Conservation (phyloP, 2,888 invertebrate species). For the Bimastos eiseni region DNA sequence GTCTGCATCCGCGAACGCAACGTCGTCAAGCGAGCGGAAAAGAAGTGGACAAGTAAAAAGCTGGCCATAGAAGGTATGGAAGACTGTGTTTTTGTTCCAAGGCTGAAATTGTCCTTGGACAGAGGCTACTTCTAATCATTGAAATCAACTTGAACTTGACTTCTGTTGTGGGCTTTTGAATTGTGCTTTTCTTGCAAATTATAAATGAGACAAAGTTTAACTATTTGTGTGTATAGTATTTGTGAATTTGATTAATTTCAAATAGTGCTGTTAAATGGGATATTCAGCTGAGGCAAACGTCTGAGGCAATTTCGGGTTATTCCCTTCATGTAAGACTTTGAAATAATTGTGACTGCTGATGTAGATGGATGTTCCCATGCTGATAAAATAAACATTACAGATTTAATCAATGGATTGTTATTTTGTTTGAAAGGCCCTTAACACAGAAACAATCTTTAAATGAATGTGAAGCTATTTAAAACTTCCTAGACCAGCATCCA, state of each 20-base stretch:
- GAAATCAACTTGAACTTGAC: too few species aligned
- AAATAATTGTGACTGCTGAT: too few species aligned
- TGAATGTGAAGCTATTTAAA: not conserved
- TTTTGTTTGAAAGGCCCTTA: not conserved
- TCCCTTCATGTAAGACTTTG: too few species aligned
- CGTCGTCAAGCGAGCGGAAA: constrained; percentile 63
- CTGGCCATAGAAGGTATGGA: constrained; percentile 66
- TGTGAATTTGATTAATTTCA: too few species aligned
- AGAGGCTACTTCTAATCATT: not conserved
- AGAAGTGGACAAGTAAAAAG: constrained; percentile 65
- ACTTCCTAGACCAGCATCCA: not conserved
- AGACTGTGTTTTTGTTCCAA: not conserved
- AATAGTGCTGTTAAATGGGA: too few species aligned
- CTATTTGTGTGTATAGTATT: too few species aligned
- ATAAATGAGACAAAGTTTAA: too few species aligned
- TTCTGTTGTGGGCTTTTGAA: too few species aligned
- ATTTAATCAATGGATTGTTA: not conserved
- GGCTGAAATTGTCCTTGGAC: not conserved
- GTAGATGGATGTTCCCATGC: not conserved
- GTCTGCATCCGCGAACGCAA: constrained; percentile 63
- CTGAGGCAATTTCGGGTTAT: too few species aligned
- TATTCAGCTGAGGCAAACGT: too few species aligned
- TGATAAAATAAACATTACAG: not conserved
- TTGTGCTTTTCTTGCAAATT: too few species aligned
- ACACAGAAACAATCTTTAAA: not conserved